phyloP scores from a whole-genome alignment of 2,113 vertebrate species.

The Pampusana beccarii region DNA sequence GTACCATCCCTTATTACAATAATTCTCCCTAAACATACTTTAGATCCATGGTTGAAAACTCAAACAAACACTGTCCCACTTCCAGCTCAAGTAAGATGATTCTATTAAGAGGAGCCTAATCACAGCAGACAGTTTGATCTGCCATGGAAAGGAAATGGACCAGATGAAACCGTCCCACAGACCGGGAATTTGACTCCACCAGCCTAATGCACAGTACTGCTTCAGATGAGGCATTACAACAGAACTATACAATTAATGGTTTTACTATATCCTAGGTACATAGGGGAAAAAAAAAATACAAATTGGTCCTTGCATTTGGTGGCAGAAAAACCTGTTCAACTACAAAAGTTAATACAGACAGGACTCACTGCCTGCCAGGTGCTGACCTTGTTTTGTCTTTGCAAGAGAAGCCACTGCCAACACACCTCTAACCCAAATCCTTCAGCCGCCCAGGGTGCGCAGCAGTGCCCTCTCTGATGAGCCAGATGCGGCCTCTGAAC shows the following conservation, averaged over 20 bases:
- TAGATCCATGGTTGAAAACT: background rate
- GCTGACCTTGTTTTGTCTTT: slow-evolving; percentile 2
- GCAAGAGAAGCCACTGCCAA: background rate
- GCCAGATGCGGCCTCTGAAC: background rate
- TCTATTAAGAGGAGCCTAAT: background rate
- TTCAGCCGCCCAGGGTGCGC: background rate
- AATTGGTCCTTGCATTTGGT: background rate
- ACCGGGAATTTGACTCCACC: background rate
- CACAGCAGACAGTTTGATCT: background rate
- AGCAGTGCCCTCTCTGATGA: background rate
- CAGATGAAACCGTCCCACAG: accelerated
- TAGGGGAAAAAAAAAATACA: background rate
- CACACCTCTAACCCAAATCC: background rate
- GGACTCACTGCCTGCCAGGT: background rate
- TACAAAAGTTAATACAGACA: slow-evolving; percentile 42
- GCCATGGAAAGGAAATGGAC: background rate
- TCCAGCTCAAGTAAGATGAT: background rate
- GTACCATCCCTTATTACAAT: background rate
- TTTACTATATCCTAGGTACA: background rate
- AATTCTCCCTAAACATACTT: background rate
- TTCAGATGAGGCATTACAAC: background rate
- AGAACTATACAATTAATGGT: background rate
- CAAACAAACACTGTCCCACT: background rate
- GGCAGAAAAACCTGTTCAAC: slow-evolving; percentile 51
- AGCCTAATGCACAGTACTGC: background rate